Conservation (phyloP, 1,140 invertebrate species). For the Leptopilina boulardi region DNA sequence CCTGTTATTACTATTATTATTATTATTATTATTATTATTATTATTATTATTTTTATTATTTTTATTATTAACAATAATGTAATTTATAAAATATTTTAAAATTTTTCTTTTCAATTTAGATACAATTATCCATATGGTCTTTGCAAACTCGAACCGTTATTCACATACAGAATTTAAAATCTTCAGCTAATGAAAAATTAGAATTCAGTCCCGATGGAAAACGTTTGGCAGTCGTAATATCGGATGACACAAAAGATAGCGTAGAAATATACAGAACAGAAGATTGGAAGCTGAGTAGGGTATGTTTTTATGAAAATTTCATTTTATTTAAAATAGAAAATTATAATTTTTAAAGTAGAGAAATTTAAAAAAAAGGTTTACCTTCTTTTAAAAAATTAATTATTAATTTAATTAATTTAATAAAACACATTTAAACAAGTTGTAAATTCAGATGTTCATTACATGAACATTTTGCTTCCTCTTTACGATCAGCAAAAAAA, state of each 20-base stretch:
- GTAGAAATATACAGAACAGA: slow-evolving; percentile 69
- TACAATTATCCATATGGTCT: slow-evolving; percentile 69
- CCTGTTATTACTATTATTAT: slow-evolving; percentile 11
- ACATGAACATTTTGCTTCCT: too few relatives aligned
- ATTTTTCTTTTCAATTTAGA: slow-evolving; percentile 53
- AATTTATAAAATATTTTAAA: slow-evolving; percentile 10
- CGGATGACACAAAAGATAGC: slow-evolving; percentile 59
- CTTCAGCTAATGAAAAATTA: slow-evolving; percentile 58
- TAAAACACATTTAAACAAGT: too few relatives aligned
- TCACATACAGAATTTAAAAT: slow-evolving; percentile 68
- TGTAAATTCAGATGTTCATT: too few relatives aligned
- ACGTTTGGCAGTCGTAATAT: slow-evolving; percentile 62
- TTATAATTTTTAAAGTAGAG: too few relatives aligned
- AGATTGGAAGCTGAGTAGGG: slow-evolving; percentile 68
- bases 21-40: neutral
- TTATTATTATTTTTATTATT: neutral
- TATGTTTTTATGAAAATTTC: slow-evolving; percentile 50
- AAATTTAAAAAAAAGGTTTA: too few relatives aligned
- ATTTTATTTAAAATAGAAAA: too few relatives aligned
- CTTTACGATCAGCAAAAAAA: too few relatives aligned
- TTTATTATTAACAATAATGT: too few relatives aligned
- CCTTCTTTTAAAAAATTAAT: too few relatives aligned
- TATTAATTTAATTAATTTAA: too few relatives aligned
- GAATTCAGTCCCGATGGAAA: slow-evolving; percentile 63
- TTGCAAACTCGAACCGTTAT: slow-evolving; percentile 60